Percentiles rank a stretch among this genome's conserved stretches.
phyloP scores from a whole-genome alignment of 2,113 vertebrate genomes.

The Tonatia bakeri region DNA sequence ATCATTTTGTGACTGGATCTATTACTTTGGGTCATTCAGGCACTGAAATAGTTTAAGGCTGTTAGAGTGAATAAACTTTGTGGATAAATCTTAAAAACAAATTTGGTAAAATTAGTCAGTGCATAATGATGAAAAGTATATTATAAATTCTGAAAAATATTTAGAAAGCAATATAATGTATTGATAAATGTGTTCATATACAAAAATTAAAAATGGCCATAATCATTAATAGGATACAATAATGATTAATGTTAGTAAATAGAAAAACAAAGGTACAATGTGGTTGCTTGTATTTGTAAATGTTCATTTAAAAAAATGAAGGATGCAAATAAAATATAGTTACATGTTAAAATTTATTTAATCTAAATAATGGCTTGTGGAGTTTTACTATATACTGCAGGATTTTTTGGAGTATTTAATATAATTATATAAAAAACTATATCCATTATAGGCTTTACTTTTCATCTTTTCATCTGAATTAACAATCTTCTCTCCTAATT shows the following conservation, averaged over 20 bases:
- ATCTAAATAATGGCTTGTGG: neutral
- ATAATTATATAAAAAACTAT: neutral
- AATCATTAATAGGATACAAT: neutral
- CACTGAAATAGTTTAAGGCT: neutral
- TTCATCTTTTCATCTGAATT: neutral
- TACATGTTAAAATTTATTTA: neutral
- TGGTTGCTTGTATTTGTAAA: neutral
- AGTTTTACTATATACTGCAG: neutral
- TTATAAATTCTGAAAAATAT: neutral
- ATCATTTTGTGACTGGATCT: neutral
- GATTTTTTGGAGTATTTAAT: neutral
- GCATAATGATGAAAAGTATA: neutral
- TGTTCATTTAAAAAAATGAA: neutral
- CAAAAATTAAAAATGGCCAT: neutral
- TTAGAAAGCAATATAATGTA: neutral
- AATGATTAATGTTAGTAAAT: neutral
- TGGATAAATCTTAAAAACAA: neutral
- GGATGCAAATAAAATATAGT: neutral
- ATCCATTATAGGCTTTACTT: neutral
- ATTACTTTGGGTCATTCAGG: neutral
- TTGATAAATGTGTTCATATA: neutral
- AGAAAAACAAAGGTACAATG: neutral
- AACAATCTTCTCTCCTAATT: neutral
- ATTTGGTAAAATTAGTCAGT: neutral
- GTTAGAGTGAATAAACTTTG: neutral